phyloP scores from a whole-genome alignment of 2,888 invertebrate genomes.

The Drosophila pegasa region DNA sequence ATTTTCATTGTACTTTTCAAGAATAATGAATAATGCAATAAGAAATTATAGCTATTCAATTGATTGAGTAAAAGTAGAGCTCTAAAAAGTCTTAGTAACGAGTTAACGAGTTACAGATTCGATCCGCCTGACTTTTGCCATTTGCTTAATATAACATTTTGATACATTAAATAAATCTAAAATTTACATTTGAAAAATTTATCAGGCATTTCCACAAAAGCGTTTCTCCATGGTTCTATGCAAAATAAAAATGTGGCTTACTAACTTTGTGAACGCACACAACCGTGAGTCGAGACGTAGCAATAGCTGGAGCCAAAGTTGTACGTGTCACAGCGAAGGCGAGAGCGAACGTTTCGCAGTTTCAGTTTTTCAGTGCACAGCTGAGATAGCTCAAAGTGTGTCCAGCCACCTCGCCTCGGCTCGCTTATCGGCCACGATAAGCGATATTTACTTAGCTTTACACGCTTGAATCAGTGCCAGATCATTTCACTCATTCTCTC shows the following conservation, averaged over 20 bases:
- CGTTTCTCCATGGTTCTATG: slow-evolving; percentile 3
- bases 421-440: slow-evolving; percentile 9
- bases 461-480: neutral
- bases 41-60: neutral
- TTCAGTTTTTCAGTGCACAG: neutral
- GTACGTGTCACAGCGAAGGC: neutral
- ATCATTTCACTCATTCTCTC: neutral
- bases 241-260: neutral
- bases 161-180: neutral
- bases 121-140: slow-evolving; percentile 1
- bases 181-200: slow-evolving; percentile 8
- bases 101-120: neutral
- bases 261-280: too few relatives aligned
- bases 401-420: neutral
- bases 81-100: neutral
- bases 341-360: neutral
- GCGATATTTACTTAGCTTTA: slow-evolving; percentile 1
- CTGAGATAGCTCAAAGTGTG: neutral
- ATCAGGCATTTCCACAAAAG: neutral
- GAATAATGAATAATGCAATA: neutral
- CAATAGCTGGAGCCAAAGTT: neutral
- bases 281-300: neutral
- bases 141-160: neutral
- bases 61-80: neutral
- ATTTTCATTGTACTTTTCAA: neutral